Evolutionary conservation across 2,888 invertebrate genomes (phyloP).

Genomic region (Caenorhabditis drosophilae): DNA sequence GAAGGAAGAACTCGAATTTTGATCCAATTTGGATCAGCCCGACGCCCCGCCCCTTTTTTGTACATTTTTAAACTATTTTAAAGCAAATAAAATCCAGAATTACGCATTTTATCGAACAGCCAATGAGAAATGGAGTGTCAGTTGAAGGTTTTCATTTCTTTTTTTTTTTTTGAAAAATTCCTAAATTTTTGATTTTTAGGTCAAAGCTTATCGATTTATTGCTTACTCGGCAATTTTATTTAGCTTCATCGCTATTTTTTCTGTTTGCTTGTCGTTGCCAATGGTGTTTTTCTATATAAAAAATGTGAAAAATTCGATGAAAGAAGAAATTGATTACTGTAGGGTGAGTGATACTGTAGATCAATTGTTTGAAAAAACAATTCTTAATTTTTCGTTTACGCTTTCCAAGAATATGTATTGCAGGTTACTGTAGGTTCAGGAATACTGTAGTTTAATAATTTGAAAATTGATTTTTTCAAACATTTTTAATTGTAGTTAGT

Average conservation of each 20-base stretch:
- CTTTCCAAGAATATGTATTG: no score
- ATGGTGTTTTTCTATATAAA: slow-evolving; percentile 25
- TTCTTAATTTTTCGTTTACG: no score
- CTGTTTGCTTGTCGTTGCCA: slow-evolving; percentile 32
- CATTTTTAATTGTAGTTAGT: not conserved
- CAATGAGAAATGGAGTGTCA: slow-evolving; percentile 1
- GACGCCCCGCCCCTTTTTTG: no score
- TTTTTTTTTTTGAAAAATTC: no score
- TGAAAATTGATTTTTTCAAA: not conserved
- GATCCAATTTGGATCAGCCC: no score
- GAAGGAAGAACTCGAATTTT: no score
- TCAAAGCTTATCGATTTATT: slow-evolving; percentile 32
- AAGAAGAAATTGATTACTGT: slow-evolving; percentile 29
- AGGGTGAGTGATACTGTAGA: slow-evolving; percentile 9
- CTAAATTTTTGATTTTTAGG: slow-evolving; percentile 1
- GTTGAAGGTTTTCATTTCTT: no score
- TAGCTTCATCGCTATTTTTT: slow-evolving; percentile 27
- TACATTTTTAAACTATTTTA: no score
- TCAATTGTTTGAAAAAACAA: not conserved
- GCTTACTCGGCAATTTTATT: slow-evolving; percentile 34
- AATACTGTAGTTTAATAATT: not conserved
- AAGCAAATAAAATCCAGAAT: not conserved
- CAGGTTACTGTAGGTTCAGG: not conserved
- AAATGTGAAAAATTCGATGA: slow-evolving; percentile 12
- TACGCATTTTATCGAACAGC: not conserved